Evolutionary conservation across 2,888 invertebrate genomes (phyloP), one percentile per base, ranked within the genome.

Genomic region (Trissoscelio sp.): DNA sequence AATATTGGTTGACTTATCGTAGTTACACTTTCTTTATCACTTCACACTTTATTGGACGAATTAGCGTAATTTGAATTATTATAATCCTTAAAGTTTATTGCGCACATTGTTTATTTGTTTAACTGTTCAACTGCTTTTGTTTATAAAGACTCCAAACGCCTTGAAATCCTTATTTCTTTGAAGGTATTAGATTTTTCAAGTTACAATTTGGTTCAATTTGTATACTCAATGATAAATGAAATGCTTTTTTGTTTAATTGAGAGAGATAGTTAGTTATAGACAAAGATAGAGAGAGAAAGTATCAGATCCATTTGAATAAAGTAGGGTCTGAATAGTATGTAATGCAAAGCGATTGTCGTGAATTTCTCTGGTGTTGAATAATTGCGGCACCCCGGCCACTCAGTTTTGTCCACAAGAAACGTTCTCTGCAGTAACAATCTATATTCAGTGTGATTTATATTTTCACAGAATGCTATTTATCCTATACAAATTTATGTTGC

Each of bases 101-200:
- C 60, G 58, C 73, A 31, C 42, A 31, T 39, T 12, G 37, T 14
- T 53, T 37, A 3, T 44, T 37, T 37, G 4, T 42, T 67, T 69
- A 42, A 14, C n/a, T 58, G n/a, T n/a, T n/a, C n/a, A n/a, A n/a
- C n/a, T 57, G 22, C 9, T 9, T 60, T 64, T 66, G 11, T 51
- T 57, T 48, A 46, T 53, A 73, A 70, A 72, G 18, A 60, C 60
- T 58, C 51, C 44, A 34, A 80, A 75, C 75, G 80, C 70, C 80
- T 80, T 80, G 80, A 80, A 80, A 80, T 80, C 80, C 80, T 80
- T 48, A 18, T 70, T 75, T 75, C 75, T 58, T 80, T 28, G 37
- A 46, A 53, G 57, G 46, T 74, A 37, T 46, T n/a, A 18, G 34
- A 42, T 46, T 66, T 57, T 22, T 7, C 18, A 39, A 48, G 37